These are phyloP conservation scores for Aplodontia rufa DNA, from an alignment of 2,113 vertebrate species.

Conservation along the genomic window DNA sequence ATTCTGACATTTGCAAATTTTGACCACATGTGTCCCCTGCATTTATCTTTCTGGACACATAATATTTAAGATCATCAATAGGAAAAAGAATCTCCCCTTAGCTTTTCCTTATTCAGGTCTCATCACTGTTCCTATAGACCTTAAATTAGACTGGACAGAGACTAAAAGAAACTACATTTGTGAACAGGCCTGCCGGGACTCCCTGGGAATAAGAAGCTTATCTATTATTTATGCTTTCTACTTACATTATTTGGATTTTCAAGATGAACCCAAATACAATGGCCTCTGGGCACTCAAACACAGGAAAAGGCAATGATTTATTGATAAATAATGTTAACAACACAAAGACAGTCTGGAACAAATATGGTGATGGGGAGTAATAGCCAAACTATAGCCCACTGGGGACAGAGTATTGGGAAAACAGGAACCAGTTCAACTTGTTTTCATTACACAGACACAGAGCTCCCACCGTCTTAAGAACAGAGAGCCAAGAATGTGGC, in stretches of 20 bases:
- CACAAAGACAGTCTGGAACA: conserved; percentile 39
- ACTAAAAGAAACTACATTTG: conserved; percentile 39
- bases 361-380: background rate
- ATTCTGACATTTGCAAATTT: background rate
- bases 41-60: background rate
- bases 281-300: conserved; percentile 57
- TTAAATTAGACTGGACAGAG: conserved; percentile 49
- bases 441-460: background rate
- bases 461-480: background rate
- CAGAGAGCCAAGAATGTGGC: background rate
- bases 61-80: background rate
- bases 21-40: background rate
- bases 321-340: conserved; percentile 71
- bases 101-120: conserved; percentile 13
- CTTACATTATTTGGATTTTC: conserved; percentile 73
- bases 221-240: conserved; percentile 74
- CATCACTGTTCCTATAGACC: background rate
- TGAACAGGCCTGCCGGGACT: conserved; percentile 22
- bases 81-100: background rate
- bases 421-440: background rate
- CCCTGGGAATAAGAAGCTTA: conserved; percentile 10
- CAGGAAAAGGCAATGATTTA: conserved; percentile 64
- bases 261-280: conserved; percentile 65
- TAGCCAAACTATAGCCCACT: background rate
- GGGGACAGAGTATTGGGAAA: background rate